phyloP scores from a whole-genome alignment of 2,113 vertebrate species.

The Anoura caudifer region DNA sequence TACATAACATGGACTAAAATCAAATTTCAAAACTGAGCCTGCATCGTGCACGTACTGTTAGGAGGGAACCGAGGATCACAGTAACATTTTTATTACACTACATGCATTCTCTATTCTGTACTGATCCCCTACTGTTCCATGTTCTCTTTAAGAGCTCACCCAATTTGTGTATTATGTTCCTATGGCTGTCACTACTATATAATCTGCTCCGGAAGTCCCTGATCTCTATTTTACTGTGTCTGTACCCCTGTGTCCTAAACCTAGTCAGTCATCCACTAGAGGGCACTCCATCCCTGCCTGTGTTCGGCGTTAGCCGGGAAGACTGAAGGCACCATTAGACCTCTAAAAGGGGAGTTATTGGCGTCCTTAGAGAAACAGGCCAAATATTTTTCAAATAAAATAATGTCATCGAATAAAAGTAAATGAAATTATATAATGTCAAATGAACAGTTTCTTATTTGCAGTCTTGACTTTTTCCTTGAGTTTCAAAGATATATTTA shows the following conservation, averaged over 20 bases:
- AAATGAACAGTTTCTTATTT: neutral
- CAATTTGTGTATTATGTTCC: neutral
- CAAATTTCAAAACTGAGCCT: neutral
- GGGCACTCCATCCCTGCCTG: neutral
- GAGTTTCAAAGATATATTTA: neutral
- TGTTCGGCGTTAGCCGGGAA: neutral
- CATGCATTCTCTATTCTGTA: neutral
- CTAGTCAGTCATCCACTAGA: neutral
- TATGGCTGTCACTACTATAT: neutral
- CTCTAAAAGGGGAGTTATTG: neutral
- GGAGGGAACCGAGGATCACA: neutral
- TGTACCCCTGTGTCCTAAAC: neutral
- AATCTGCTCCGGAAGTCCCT: neutral
- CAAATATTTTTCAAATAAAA: neutral
- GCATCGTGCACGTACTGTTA: neutral
- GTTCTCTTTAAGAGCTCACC: neutral
- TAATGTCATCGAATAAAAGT: neutral
- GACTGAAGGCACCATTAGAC: neutral
- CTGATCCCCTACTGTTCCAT: neutral
- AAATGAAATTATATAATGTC: conserved; percentile 33
- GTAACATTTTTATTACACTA: neutral
- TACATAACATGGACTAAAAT: neutral
- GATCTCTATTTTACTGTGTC: neutral
- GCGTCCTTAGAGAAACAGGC: neutral
- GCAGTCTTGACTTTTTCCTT: neutral